Evolutionary conservation across 2,113 vertebrate genomes (phyloP).

Genomic region (Fulmarus glacialis): DNA sequence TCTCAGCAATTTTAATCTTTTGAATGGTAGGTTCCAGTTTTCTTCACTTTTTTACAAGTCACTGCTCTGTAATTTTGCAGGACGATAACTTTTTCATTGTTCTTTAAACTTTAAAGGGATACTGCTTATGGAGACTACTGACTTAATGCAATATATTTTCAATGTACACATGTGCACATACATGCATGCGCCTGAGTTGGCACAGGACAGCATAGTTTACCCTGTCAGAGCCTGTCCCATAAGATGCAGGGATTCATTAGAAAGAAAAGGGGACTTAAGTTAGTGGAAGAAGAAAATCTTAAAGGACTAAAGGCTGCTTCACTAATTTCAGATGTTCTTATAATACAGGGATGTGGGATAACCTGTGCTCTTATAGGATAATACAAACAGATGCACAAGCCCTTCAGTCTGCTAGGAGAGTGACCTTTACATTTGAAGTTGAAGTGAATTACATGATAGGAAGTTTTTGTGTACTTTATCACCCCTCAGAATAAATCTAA

Average conservation of each 20-base stretch:
- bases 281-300: not conserved
- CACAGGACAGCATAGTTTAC: not conserved
- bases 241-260: not conserved
- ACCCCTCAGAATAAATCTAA: not conserved
- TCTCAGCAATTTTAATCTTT: constrained; percentile 21
- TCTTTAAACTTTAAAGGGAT: not conserved
- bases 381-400: not conserved
- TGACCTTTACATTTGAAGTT: not conserved
- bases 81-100: not conserved
- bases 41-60: not conserved
- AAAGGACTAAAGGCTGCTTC: not conserved
- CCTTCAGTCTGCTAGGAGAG: not conserved
- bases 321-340: not conserved
- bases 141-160: not conserved
- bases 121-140: not conserved
- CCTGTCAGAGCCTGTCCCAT: not conserved
- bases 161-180: no score
- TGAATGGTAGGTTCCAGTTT: constrained; percentile 38
- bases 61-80: not conserved
- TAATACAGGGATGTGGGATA: not conserved
- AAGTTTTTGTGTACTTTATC: not conserved
- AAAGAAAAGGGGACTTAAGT: not conserved
- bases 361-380: not conserved
- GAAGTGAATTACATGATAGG: not conserved
- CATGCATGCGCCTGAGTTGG: not conserved